These are phyloP conservation scores for Psammodynastes pulverulentus DNA, from an alignment of 2,113 vertebrate genomes.

Conservation along the genomic window DNA sequence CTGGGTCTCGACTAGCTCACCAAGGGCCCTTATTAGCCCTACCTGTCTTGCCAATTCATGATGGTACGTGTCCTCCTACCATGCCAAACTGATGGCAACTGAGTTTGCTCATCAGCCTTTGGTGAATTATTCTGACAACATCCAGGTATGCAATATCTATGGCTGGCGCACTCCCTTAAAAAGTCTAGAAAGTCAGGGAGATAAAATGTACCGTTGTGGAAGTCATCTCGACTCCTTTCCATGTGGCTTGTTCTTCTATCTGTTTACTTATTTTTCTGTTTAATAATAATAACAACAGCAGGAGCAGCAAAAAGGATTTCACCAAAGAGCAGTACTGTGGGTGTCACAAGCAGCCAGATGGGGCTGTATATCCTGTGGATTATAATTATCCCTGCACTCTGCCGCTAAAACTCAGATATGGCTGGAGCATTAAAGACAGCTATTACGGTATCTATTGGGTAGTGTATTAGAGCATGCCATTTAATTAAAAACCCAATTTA, in stretches of 20 bases:
- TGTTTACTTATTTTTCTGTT: not conserved
- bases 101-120: not conserved
- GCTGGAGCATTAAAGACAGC: slow-evolving; percentile 44
- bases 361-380: slow-evolving; percentile 41
- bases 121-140: not conserved
- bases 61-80: not conserved
- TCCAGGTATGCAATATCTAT: not conserved
- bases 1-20: not conserved
- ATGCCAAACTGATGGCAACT: not conserved
- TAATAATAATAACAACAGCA: not conserved
- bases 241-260: not conserved
- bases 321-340: accelerated
- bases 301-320: not conserved
- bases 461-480: slow-evolving; percentile 54
- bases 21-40: not conserved
- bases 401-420: slow-evolving; percentile 48
- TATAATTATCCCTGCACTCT: slow-evolving; percentile 57
- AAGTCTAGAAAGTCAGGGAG: not conserved
- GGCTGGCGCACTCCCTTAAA: not conserved
- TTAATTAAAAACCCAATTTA: slow-evolving; percentile 69
- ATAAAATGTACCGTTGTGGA: not conserved
- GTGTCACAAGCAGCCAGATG: not conserved
- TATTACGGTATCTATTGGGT: slow-evolving; percentile 62
- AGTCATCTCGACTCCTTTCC: not conserved
- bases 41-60: not conserved